Evolutionary conservation across 2,797 vertebrate species (phyloP).

Genomic region (Petrocephalus schoutedeni): DNA sequence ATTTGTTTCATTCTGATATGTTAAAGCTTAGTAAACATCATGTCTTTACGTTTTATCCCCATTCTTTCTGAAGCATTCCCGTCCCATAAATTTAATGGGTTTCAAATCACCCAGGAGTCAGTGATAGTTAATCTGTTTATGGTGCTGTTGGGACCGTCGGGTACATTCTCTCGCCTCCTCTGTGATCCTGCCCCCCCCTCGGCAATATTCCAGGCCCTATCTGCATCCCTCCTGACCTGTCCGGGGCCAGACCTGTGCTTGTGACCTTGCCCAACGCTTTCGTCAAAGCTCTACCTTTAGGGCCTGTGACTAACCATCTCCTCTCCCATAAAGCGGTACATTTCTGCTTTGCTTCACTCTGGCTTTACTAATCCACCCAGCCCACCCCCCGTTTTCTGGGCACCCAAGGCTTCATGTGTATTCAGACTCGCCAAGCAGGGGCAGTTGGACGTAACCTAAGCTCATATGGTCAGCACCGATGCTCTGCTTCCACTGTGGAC

Average conservation of each 20-base stretch:
- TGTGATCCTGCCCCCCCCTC: background rate
- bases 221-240: background rate
- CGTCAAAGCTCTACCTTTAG: background rate
- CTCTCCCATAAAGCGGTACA: background rate
- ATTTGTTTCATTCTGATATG: constrained; percentile 3
- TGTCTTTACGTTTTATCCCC: background rate
- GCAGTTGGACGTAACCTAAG: constrained; percentile 16
- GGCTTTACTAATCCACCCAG: background rate
- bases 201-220: background rate
- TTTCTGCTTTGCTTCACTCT: constrained; percentile 6
- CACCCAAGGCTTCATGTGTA: background rate
- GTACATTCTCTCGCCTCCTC: background rate
- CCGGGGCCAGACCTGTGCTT: background rate
- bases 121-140: background rate
- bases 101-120: background rate
- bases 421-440: background rate
- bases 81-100: background rate
- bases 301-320: background rate
- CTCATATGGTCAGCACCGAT: background rate
- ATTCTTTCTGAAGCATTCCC: background rate
- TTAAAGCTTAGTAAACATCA: background rate
- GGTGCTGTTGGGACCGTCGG: background rate
- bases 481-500: background rate
- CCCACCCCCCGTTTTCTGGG: background rate
- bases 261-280: background rate